These are phyloP conservation scores for Crocodylus rhombifer DNA, from an alignment of 2,797 vertebrate genomes.

Conservation along the genomic window DNA sequence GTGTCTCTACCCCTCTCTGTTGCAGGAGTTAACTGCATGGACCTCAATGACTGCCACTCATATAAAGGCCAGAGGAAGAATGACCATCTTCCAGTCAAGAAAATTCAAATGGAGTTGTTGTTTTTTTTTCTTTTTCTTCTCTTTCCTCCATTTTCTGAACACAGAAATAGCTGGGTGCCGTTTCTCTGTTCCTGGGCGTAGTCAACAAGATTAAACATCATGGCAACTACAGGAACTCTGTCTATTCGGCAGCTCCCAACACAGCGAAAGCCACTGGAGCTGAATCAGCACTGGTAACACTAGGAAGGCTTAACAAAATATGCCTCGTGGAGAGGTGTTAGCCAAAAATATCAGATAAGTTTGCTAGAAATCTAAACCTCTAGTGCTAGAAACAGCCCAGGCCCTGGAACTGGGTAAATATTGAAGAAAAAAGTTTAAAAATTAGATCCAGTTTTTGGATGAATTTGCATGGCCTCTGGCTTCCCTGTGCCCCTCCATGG, in stretches of 20 bases:
- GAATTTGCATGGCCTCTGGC: not conserved
- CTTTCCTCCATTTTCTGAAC: not conserved
- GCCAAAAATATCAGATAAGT: not conserved
- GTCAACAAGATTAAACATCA: not conserved
- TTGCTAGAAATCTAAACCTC: not conserved
- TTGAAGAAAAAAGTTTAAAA: not conserved
- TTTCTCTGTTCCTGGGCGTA: not conserved
- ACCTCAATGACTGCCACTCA: not conserved
- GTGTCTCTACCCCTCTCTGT: not conserved
- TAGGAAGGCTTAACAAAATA: not conserved
- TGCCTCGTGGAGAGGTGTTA: too few relatives aligned
- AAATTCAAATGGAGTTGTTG: not conserved
- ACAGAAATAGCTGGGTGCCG: not conserved
- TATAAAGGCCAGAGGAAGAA: not conserved
- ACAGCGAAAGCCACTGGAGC: accelerated
- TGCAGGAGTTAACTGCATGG: not conserved
- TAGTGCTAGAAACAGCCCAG: not conserved
- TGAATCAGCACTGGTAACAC: not conserved
- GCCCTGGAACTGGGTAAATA: not conserved
- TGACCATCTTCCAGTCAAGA: not conserved
- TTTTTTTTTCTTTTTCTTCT: not conserved
- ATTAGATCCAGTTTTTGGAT: not conserved
- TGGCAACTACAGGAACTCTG: accelerated
- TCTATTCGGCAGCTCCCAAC: not conserved
- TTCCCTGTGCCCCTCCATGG: not conserved